A percentile compares a stretch with the other conserved stretches of the same genome.
Evolutionary conservation across 1,140 invertebrate genomes (phyloP).

Genomic region (Rhopalosiphum maidis): DNA sequence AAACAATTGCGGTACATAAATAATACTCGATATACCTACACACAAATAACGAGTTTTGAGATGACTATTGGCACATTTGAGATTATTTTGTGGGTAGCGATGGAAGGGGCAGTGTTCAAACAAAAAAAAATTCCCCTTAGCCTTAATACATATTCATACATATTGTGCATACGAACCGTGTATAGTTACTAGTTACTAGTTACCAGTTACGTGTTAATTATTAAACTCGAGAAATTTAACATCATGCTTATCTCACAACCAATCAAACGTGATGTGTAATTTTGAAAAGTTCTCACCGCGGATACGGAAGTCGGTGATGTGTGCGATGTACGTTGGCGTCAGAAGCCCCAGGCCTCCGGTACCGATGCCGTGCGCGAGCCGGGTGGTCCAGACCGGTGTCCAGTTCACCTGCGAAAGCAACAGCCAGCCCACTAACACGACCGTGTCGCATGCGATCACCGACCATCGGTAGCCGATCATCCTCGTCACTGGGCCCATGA

Average conservation of each 20-base stretch:
- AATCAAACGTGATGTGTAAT: background rate
- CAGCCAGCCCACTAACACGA: background rate
- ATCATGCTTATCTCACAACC: background rate
- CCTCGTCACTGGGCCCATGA: background rate
- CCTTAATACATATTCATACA: background rate
- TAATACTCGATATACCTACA: background rate
- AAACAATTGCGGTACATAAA: background rate
- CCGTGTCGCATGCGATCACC: background rate
- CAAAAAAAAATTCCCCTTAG: background rate
- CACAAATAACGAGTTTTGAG: background rate
- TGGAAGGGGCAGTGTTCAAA: background rate
- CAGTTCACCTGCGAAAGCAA: background rate
- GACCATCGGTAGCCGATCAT: background rate
- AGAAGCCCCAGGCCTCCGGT: background rate
- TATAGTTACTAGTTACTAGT: too few relatives aligned
- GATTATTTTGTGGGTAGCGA: too few relatives aligned
- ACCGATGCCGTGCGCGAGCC: background rate
- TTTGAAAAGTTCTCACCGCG: background rate
- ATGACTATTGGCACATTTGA: background rate
- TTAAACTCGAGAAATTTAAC: background rate
- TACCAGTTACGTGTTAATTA: background rate
- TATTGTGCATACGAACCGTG: too few relatives aligned
- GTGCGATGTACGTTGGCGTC: background rate
- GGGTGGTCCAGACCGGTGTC: background rate
- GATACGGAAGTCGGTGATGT: background rate